Evolutionary conservation across 2,797 vertebrate genomes (phyloP).

Genomic region (Austrolebias charrua): DNA sequence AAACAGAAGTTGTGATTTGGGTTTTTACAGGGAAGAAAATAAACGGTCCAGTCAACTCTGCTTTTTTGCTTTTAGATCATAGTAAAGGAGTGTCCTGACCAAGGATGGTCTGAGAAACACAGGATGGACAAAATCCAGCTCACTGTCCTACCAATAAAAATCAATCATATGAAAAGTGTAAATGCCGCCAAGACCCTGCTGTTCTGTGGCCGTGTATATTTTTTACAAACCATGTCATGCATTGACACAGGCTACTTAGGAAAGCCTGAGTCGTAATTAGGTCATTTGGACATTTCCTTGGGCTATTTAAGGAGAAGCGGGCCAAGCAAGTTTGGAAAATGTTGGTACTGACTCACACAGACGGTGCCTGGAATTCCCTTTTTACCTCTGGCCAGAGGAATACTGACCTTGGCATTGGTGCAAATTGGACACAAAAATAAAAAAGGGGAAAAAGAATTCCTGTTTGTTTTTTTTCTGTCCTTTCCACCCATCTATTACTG

Average conservation of each 20-base stretch:
- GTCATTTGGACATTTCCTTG: conserved; percentile 81
- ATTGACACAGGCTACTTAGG: conserved; percentile 71
- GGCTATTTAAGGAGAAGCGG: conserved; percentile 77
- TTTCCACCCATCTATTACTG: conserved; percentile 52
- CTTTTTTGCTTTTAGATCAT: conserved; percentile 45
- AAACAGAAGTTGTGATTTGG: conserved; percentile 31
- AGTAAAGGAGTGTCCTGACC: conserved; percentile 46
- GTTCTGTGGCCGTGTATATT: conserved; percentile 66
- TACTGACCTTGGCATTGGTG: conserved; percentile 71
- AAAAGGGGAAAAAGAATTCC: conserved; percentile 62
- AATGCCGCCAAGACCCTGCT: conserved; percentile 44
- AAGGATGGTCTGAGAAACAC: conserved; percentile 46
- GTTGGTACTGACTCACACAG: conserved; percentile 74
- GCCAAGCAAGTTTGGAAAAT: conserved; percentile 78
- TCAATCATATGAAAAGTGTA: conserved; percentile 56
- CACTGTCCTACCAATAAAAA: conserved; percentile 50
- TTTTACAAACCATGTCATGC: conserved; percentile 70
- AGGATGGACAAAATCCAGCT: conserved; percentile 45
- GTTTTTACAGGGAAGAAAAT: conserved; percentile 46
- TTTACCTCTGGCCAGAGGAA: conserved; percentile 66
- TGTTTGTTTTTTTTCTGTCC: conserved; percentile 37
- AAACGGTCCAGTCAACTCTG: conserved; percentile 51
- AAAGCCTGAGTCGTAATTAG: conserved; percentile 79
- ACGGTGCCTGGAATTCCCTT: conserved; percentile 80
- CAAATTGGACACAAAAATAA: conserved; percentile 65